A percentile compares a stretch with the other conserved stretches of the same genome.
These are phyloP conservation scores for Microcebus tavaratra DNA, from an alignment of 2,113 vertebrate species.

Conservation along the genomic window DNA sequence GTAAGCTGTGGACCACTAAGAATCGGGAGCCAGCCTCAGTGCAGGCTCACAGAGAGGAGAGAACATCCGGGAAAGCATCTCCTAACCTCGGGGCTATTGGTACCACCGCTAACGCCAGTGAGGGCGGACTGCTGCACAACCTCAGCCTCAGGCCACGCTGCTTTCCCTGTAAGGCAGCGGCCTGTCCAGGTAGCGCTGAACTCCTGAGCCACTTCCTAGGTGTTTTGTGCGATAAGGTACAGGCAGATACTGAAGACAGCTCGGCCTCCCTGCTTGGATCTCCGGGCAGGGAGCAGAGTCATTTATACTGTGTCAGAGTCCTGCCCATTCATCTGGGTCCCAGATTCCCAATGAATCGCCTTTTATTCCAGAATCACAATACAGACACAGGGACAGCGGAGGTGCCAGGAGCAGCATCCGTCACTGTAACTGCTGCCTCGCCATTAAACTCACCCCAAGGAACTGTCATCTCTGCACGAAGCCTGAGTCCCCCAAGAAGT, in stretches of 20 bases:
- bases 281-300: not conserved
- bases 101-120: not conserved
- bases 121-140: not conserved
- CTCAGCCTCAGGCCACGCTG: not conserved
- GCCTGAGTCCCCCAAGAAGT: not conserved
- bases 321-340: not conserved
- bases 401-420: not conserved
- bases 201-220: not conserved
- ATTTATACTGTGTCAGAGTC: not conserved
- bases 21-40: not conserved
- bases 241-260: not conserved
- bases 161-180: not conserved
- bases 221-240: not conserved
- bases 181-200: not conserved
- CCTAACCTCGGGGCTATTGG: not conserved
- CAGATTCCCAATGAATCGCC: not conserved
- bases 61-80: not conserved
- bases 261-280: not conserved
- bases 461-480: not conserved
- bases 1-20: too few relatives aligned
- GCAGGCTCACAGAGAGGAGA: not conserved
- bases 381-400: not conserved
- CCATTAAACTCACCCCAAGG: not conserved
- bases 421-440: rapidly evolving
- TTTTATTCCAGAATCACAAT: not conserved